Conservation (phyloP, 2,113 vertebrate genomes). For the Poecile atricapillus region DNA sequence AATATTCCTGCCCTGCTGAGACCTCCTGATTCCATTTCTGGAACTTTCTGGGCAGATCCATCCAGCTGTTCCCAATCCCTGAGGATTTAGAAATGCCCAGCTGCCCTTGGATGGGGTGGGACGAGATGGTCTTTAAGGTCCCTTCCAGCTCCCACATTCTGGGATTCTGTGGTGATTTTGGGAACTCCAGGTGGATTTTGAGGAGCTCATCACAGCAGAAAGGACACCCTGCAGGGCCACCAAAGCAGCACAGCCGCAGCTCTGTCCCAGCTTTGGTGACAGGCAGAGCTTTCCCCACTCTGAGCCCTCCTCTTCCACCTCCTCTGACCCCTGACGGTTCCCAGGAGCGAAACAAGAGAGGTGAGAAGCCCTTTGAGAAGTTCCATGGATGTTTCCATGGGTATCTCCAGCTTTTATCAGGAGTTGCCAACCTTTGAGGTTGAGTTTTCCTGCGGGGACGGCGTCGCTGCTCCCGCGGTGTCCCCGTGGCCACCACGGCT, state of each 20-base stretch:
- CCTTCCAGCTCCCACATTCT: neutral
- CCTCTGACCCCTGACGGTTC: neutral
- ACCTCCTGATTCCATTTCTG: neutral
- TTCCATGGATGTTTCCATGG: neutral
- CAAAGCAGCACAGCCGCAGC: neutral
- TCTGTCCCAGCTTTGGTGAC: neutral
- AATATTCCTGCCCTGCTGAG: neutral
- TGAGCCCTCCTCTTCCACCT: neutral
- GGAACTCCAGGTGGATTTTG: neutral
- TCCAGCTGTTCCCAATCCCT: neutral
- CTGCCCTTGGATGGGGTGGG: neutral
- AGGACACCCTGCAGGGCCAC: neutral
- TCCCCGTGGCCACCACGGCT: neutral
- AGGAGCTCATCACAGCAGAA: neutral
- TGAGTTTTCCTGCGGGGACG: fast-evolving
- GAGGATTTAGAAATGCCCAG: neutral
- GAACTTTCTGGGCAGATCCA: neutral
- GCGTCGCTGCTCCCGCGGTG: neutral
- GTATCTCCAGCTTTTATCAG: neutral
- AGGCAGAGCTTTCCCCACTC: neutral
- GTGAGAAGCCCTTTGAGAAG: neutral
- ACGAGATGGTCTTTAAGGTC: neutral
- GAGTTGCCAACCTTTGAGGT: neutral
- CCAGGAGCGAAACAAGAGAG: neutral
- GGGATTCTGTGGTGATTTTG: neutral